These are phyloP conservation scores for Lasioglossum calceatum DNA, from an alignment of 2,888 invertebrate species.

Conservation along the genomic window DNA sequence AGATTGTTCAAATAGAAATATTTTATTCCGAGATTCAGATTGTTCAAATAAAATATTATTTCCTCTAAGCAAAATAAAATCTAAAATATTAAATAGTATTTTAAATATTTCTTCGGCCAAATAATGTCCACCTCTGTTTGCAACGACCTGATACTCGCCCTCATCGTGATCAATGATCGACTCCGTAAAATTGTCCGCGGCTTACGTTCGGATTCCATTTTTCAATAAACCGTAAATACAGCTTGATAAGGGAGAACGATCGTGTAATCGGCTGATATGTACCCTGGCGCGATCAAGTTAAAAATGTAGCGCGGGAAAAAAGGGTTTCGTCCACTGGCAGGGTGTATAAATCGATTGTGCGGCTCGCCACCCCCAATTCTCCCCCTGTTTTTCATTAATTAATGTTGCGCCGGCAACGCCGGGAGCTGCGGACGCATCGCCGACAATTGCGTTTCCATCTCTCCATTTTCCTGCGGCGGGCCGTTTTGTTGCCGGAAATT, in stretches of 20 bases:
- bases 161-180: background rate
- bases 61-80: no score
- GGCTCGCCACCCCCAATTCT: background rate
- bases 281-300: slow-evolving; percentile 6
- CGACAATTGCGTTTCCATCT: slow-evolving; percentile 27
- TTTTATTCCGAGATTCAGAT: no score
- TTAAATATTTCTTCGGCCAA: no score
- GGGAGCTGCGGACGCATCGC: slow-evolving; percentile 17
- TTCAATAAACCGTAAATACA: slow-evolving; percentile 14
- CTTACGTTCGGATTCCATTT: background rate
- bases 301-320: slow-evolving; percentile 1
- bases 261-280: slow-evolving; percentile 1
- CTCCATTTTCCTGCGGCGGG: slow-evolving; percentile 6
- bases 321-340: background rate
- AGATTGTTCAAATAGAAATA: no score
- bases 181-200: background rate
- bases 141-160: no score
- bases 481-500: slow-evolving; percentile 38
- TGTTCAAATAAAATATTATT: no score
- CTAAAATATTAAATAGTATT: no score
- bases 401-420: slow-evolving; percentile 5
- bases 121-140: no score
- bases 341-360: slow-evolving; percentile 12
- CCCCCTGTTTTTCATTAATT: slow-evolving; percentile 27
- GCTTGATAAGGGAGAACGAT: slow-evolving; percentile 14